These are phyloP conservation scores for Cataglyphis albicans DNA, from an alignment of 2,888 invertebrate species.

Conservation along the genomic window DNA sequence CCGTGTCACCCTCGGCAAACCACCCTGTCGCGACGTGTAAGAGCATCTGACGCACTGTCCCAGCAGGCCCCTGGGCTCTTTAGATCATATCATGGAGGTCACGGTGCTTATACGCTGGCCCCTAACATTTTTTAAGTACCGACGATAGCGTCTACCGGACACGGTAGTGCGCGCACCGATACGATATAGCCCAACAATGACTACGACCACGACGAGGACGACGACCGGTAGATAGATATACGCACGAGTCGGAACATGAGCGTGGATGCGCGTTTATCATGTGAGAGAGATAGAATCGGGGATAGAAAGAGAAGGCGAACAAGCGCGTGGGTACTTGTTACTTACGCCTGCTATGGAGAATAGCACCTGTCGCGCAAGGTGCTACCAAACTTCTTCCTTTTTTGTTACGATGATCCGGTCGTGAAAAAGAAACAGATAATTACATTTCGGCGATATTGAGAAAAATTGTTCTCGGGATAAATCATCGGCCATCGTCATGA, in stretches of 20 bases:
- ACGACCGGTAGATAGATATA: conserved; percentile 11
- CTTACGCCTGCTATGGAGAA: conserved; percentile 62
- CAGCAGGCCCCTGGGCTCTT: conserved; percentile 70
- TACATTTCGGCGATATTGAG: conserved; percentile 27
- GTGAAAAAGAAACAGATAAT: conserved; percentile 14
- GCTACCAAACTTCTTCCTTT: conserved; percentile 70
- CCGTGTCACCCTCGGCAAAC: conserved; percentile 58
- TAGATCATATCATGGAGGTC: conserved; percentile 85
- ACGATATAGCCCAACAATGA: conserved; percentile 32
- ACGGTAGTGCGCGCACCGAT: conserved; percentile 58
- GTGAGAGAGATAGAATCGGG: conserved; percentile 30
- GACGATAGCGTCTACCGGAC: conserved; percentile 74
- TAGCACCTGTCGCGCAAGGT: conserved; percentile 85
- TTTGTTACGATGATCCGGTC: conserved; percentile 41
- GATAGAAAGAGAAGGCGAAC: conserved; percentile 43
- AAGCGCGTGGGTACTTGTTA: conserved; percentile 59
- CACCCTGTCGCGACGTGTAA: conserved; percentile 55
- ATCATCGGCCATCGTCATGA: not conserved
- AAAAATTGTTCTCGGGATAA: conserved; percentile 17
- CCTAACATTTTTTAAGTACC: conserved; percentile 85
- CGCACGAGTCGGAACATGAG: conserved; percentile 10
- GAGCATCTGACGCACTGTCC: conserved; percentile 81
- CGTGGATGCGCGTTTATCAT: conserved; percentile 49
- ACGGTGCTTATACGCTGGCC: conserved; percentile 84
- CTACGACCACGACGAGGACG: conserved; percentile 6